phyloP scores from a whole-genome alignment of 2,797 vertebrate species.

The Microcaecilia unicolor region DNA sequence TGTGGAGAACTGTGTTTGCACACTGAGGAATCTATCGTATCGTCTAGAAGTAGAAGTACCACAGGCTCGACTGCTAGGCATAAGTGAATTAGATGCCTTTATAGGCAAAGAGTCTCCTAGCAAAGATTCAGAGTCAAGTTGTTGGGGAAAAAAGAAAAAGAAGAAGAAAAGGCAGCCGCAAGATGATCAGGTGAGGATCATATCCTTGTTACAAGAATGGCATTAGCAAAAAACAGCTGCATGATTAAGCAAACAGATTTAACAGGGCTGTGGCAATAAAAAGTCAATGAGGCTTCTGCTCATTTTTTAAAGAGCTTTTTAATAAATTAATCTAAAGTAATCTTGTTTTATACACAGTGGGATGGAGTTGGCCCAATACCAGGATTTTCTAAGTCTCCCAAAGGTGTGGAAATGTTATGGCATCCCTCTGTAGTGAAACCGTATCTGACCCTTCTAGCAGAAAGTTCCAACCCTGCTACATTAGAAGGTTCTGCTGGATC shows the following conservation, averaged over 20 bases:
- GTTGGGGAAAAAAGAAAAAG: constrained; percentile 95
- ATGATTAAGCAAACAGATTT: too few species aligned
- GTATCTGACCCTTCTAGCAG: constrained; percentile 88
- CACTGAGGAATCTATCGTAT: constrained; percentile 91
- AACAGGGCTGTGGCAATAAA: too few species aligned
- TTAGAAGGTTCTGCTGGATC: constrained; percentile 93
- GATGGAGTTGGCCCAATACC: constrained; percentile 94
- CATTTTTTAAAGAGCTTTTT: neutral
- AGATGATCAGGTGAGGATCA: constrained; percentile 76
- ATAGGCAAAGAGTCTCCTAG: constrained; percentile 78
- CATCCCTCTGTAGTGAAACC: constrained; percentile 94
- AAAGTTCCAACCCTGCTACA: constrained; percentile 95
- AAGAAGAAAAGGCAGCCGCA: constrained; percentile 83
- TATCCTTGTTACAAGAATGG: neutral
- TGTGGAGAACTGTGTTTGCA: constrained; percentile 98
- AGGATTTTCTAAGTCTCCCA: constrained; percentile 88
- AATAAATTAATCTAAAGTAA: neutral
- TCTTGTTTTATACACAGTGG: constrained; percentile 63
- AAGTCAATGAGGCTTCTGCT: too few species aligned
- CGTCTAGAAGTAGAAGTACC: constrained; percentile 90
- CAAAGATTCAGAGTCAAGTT: constrained; percentile 85
- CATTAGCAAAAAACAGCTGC: too few species aligned
- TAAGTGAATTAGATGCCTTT: constrained; percentile 79
- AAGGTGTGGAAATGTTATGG: constrained; percentile 97
- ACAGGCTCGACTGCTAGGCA: constrained; percentile 71